phyloP scores from a whole-genome alignment of 1,140 invertebrate species.

The Danaus melanippus region DNA sequence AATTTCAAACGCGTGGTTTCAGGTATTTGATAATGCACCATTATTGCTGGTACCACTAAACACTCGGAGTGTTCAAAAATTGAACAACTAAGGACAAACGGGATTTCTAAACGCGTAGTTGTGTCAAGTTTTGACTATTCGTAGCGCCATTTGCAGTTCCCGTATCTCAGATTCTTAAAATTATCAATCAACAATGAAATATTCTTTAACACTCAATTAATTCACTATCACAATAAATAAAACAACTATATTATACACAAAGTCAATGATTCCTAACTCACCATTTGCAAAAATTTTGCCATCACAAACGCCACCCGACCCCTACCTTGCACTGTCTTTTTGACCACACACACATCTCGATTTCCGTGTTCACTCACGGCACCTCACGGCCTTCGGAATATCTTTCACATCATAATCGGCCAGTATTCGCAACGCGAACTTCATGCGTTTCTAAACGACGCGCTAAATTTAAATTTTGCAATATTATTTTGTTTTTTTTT shows the following conservation, averaged over 20 bases:
- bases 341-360: constrained; percentile 73
- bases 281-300: constrained; percentile 73
- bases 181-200: constrained; percentile 65
- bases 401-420: constrained; percentile 73
- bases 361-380: constrained; percentile 73
- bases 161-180: constrained; percentile 65
- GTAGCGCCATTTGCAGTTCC: constrained; percentile 72
- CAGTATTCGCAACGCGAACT: constrained; percentile 71
- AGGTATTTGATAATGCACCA: constrained; percentile 63
- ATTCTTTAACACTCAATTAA: constrained; percentile 54
- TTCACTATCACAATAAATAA: constrained; percentile 58
- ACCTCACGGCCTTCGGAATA: constrained; percentile 73
- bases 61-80: constrained; percentile 60
- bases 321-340: constrained; percentile 74
- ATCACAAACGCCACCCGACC: constrained; percentile 73
- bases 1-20: constrained; percentile 57
- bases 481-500: constrained; percentile 9
- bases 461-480: constrained; percentile 68
- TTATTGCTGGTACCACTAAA: constrained; percentile 57
- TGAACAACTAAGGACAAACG: constrained; percentile 54
- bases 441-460: constrained; percentile 58
- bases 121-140: constrained; percentile 69
- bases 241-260: constrained; percentile 48
- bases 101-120: constrained; percentile 72
- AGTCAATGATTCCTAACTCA: constrained; percentile 71